These are phyloP conservation scores for Cromileptes altivelis DNA, from an alignment of 2,113 vertebrate genomes.

Conservation along the genomic window DNA sequence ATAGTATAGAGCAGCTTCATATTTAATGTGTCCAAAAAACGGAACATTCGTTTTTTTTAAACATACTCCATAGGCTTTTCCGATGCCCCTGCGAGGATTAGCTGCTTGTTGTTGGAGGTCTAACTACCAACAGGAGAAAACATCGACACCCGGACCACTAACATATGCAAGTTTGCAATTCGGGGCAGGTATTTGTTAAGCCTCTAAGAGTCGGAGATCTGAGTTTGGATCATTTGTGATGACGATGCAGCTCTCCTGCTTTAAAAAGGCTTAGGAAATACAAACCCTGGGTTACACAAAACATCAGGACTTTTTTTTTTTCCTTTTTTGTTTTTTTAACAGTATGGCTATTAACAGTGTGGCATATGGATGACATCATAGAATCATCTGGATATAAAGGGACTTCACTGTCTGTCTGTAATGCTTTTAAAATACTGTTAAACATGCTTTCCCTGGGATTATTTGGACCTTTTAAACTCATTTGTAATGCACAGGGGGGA, in stretches of 20 bases:
- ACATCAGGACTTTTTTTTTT: conserved; percentile 29
- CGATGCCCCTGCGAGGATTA: conserved; percentile 58
- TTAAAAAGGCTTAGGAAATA: conserved; percentile 41
- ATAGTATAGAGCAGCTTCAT: conserved; percentile 70
- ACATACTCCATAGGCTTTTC: conserved; percentile 51
- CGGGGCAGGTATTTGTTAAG: conserved; percentile 26
- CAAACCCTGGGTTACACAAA: conserved; percentile 42
- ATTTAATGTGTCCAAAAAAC: conserved; percentile 48
- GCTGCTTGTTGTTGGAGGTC: conserved; percentile 59
- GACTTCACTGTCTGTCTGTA: conserved; percentile 51
- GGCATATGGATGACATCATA: conserved; percentile 80
- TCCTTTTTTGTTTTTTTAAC: conserved; percentile 10
- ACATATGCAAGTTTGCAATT: conserved; percentile 79
- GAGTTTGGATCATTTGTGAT: neutral
- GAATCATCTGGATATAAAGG: conserved; percentile 76
- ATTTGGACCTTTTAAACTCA: conserved; percentile 34
- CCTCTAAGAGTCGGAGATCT: conserved; percentile 32
- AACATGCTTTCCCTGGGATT: conserved; percentile 73
- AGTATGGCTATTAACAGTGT: conserved; percentile 70
- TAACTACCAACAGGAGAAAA: conserved; percentile 55
- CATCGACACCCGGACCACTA: conserved; percentile 60
- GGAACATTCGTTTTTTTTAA: conserved; percentile 58
- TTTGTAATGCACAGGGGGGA: conserved; percentile 58
- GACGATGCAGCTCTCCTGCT: conserved; percentile 25
- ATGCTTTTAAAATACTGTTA: conserved; percentile 36